Base-by-base conservation (phyloP, 2,113 vertebrate genomes). In the Sapajus apella region DNA sequence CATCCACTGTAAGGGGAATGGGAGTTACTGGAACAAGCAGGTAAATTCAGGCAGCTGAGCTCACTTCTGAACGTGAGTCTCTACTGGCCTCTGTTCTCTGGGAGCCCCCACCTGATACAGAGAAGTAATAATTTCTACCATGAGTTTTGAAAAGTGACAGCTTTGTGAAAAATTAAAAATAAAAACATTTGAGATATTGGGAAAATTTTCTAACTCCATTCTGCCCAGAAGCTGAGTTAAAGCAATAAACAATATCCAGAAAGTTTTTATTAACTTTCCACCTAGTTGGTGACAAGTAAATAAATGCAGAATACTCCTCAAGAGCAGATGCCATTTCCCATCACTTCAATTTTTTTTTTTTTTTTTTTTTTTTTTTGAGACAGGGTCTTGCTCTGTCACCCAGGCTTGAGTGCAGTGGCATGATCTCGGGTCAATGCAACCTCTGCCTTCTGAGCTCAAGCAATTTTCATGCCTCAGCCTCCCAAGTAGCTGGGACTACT, bases 41-140 rank as follows among this genome's bases (percentile, higher is more conserved):
- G 32, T 17, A 25, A 77, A 61, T 21, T 55, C n/a, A 86, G n/a
- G 14, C n/a, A 61, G 11, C 55, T 32, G 8, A 61, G 14, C 18
- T 76, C 18, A 13, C 11, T 55, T 8, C 11, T 6, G 6, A 17
- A 16, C 16, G 68, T 58, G 40, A 50, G 12, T 32, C n/a, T 87
- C 43, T 40, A 16, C 6, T 37, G n/a, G 12, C 40, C 68, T 68
- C 61, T 58, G 11, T 6, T 70, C 37, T 81, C 17, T 27, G 8
- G 18, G 3, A 40, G 2, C 32, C 64, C 20, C 32, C 1, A 0
- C 3, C 5, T 68, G 8, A 30, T 20, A 56, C 1, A 82, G 5
- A 87, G n/a, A 81, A 79, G 17, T 2, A 8, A 91, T 2, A 13
- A 0, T 5, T 83, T 9, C n/a, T 45, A 23, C 18, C 9, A 32